A percentile compares a stretch with the other conserved stretches of the same genome.
phyloP scores from a whole-genome alignment of 2,113 vertebrate genomes.

The Octodon degus region DNA sequence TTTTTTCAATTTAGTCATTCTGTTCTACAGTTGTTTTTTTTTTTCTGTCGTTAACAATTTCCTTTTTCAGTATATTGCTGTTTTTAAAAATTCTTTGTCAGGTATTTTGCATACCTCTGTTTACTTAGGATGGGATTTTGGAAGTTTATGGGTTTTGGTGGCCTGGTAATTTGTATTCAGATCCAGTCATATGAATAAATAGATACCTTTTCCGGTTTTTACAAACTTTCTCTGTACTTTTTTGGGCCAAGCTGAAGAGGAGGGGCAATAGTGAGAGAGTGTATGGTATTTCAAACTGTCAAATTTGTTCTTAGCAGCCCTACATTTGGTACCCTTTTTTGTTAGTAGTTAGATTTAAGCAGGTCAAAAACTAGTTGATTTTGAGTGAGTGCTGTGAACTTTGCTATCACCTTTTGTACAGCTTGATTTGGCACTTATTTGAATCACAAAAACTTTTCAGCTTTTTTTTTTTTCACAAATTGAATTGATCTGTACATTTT shows the following conservation, averaged over 20 bases:
- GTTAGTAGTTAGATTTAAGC: background rate
- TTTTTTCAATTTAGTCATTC: constrained; percentile 21
- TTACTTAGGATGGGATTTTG: background rate
- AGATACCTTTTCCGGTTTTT: background rate
- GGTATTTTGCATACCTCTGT: background rate
- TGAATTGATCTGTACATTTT: background rate
- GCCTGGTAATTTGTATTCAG: background rate
- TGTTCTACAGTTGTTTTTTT: background rate
- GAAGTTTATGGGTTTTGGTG: constrained; percentile 40
- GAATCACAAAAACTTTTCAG: background rate
- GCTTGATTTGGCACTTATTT: background rate
- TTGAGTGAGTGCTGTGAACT: background rate
- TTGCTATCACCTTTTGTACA: background rate
- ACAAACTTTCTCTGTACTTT: background rate
- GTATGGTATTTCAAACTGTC: background rate
- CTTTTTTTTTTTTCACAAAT: constrained; percentile 16
- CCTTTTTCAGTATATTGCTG: constrained; percentile 9
- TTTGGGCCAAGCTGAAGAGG: background rate
- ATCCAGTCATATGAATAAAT: background rate
- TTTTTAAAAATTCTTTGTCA: constrained; percentile 14
- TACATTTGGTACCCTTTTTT: background rate
- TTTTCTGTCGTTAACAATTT: background rate
- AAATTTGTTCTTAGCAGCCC: background rate
- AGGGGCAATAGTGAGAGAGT: background rate
- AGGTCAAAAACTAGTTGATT: background rate